phyloP scores from a whole-genome alignment of 2,113 vertebrate genomes.

The Mellivora capensis region DNA sequence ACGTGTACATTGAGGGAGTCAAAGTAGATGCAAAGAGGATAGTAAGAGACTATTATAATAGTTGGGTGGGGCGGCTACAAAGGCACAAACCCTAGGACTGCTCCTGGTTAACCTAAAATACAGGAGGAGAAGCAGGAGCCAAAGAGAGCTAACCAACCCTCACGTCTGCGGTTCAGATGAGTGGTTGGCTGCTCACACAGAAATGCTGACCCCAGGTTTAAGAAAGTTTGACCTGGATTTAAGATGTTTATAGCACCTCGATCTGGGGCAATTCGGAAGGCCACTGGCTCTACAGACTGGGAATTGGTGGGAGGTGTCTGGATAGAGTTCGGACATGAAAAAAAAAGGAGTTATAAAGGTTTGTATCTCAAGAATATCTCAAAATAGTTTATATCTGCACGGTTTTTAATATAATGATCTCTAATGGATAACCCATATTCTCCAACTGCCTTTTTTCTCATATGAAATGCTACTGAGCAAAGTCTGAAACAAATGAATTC shows the following conservation, averaged over 20 bases:
- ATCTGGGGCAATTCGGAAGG: background rate
- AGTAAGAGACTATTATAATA: background rate
- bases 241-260: background rate
- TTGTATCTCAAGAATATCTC: background rate
- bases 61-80: background rate
- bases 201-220: background rate
- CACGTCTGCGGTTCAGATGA: background rate
- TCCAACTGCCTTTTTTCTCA: background rate
- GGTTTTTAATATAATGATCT: background rate
- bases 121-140: background rate
- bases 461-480: background rate
- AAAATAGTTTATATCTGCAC: background rate
- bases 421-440: background rate
- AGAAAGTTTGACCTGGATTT: background rate
- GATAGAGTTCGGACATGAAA: background rate
- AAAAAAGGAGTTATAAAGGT: background rate
- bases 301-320: background rate
- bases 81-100: background rate
- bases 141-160: background rate
- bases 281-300: background rate
- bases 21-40: background rate
- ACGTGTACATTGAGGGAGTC: background rate
- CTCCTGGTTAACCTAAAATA: background rate
- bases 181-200: background rate
- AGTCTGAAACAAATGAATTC: background rate